Evolutionary conservation across 2,797 vertebrate species (phyloP).

Genomic region (Scomberomorus guttatus): DNA sequence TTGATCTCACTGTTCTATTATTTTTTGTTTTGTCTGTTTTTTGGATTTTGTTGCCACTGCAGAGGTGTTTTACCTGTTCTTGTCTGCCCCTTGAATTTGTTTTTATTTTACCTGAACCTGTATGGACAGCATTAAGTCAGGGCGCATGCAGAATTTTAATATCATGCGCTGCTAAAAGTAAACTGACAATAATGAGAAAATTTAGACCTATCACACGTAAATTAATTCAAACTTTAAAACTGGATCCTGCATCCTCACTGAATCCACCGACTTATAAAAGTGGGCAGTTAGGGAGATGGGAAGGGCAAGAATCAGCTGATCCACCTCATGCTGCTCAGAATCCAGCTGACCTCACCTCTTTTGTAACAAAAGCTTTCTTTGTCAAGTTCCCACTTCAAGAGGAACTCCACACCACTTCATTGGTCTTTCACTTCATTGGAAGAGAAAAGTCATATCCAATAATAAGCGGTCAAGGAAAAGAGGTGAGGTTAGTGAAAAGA

Average conservation of each 20-base stretch:
- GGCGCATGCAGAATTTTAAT: background rate
- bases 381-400: constrained; percentile 26
- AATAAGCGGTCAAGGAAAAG: constrained; percentile 22
- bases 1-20: background rate
- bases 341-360: constrained; percentile 31
- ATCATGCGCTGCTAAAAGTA: background rate
- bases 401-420: constrained; percentile 54
- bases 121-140: background rate
- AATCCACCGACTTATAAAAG: background rate
- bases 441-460: constrained; percentile 29
- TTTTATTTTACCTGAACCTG: background rate
- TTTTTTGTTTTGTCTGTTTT: background rate
- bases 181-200: background rate
- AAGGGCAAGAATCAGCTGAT: background rate
- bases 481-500: constrained; percentile 21
- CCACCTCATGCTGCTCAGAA: constrained; percentile 34
- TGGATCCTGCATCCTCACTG: background rate
- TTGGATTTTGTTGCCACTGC: background rate
- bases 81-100: background rate
- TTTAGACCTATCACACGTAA: too few species aligned
- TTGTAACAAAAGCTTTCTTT: constrained; percentile 59
- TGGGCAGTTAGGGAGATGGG: background rate
- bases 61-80: background rate
- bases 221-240: background rate
- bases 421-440: constrained; percentile 29